Percentiles rank a stretch among this genome's conserved stretches.
phyloP scores from a whole-genome alignment of 2,888 invertebrate species.

The Alitta virens region DNA sequence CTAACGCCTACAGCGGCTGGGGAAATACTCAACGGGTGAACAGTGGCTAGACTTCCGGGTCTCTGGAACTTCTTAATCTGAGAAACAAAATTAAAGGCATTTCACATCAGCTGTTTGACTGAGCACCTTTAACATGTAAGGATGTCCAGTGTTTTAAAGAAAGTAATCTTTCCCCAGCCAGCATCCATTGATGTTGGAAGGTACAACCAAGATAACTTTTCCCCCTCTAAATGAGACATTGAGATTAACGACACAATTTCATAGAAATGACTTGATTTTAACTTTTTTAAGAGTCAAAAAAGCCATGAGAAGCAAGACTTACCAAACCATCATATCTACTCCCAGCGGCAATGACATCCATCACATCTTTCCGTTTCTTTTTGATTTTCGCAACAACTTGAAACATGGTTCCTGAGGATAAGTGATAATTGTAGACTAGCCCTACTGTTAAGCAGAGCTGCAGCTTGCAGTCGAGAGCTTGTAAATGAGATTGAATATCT shows the following conservation, averaged over 20 bases:
- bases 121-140: too few species aligned
- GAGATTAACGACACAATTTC: too few species aligned
- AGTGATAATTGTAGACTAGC: constrained; percentile 65
- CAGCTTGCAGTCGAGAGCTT: constrained; percentile 64
- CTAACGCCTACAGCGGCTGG: constrained; percentile 79
- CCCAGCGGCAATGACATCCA: constrained; percentile 79
- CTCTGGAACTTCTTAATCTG: constrained; percentile 7
- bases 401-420: constrained; percentile 70
- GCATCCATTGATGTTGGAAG: too few species aligned
- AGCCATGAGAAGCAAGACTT: too few species aligned
- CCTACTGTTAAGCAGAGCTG: constrained; percentile 65
- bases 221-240: too few species aligned
- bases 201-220: too few species aligned
- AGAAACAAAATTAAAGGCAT: too few species aligned
- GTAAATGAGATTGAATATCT: constrained; percentile 69
- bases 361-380: constrained; percentile 57
- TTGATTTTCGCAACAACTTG: constrained; percentile 64
- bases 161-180: too few species aligned
- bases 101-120: too few species aligned
- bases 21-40: constrained; percentile 41
- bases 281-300: too few species aligned
- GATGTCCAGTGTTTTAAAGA: too few species aligned
- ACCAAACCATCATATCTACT: constrained; percentile 86
- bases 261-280: too few species aligned
- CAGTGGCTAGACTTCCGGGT: constrained; percentile 7